Conservation (phyloP, 1,140 invertebrate species). For the Ooceraea biroi region DNA sequence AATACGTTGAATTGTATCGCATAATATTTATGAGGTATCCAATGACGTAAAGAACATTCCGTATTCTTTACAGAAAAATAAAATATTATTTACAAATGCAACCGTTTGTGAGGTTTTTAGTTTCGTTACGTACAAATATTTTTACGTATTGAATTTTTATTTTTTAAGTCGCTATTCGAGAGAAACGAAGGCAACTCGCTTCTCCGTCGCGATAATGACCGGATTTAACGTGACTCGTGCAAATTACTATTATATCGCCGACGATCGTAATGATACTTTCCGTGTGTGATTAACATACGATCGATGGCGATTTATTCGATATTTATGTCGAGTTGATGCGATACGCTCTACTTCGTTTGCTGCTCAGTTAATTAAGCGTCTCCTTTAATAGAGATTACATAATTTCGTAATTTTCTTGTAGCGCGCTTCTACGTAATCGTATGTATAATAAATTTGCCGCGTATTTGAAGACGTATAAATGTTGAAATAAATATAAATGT, state of each 20-base stretch:
- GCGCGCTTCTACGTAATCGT: background rate
- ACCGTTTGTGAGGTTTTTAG: background rate
- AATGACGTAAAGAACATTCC: background rate
- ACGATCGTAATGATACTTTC: slow-evolving; percentile 19
- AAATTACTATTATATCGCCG: background rate
- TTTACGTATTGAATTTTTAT: background rate
- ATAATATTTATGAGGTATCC: background rate
- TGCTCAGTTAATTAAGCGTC: slow-evolving; percentile 12
- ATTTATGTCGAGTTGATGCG: slow-evolving; percentile 15
- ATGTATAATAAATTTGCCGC: background rate
- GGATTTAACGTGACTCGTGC: background rate
- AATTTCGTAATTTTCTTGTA: background rate
- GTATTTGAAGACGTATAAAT: background rate
- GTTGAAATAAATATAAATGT: too few species aligned
- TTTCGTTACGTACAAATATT: background rate
- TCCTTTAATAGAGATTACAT: slow-evolving; percentile 24
- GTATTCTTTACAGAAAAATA: background rate
- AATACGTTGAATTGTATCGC: background rate
- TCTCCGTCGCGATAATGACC: slow-evolving; percentile 23
- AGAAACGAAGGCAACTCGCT: background rate
- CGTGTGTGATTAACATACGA: background rate
- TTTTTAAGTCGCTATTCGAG: background rate
- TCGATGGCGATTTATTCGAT: background rate
- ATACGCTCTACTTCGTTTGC: slow-evolving; percentile 1
- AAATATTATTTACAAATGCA: background rate